Percentiles rank a stretch among this genome's conserved stretches.
These are phyloP conservation scores for Sitophilus oryzae DNA, from an alignment of 1,140 invertebrate genomes.

Conservation along the genomic window DNA sequence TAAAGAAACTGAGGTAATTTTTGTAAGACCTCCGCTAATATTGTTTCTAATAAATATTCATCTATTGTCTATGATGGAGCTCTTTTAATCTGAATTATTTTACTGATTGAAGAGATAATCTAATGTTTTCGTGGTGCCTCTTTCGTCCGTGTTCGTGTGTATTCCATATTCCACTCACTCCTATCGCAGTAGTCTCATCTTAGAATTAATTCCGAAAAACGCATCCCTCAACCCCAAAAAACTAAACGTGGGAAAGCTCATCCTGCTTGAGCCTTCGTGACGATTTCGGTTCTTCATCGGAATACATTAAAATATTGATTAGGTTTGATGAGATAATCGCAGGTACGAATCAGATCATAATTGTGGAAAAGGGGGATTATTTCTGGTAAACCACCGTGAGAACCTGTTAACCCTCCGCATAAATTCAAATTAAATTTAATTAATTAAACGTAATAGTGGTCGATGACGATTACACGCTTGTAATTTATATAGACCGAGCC, in stretches of 20 bases:
- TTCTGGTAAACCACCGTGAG: constrained; percentile 27
- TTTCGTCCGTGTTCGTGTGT: constrained; percentile 14
- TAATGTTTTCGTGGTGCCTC: no score
- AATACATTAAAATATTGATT: constrained; percentile 30
- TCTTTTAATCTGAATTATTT: no score
- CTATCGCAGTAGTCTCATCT: constrained; percentile 18
- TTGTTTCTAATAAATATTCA: no score
- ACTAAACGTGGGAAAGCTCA: constrained; percentile 21
- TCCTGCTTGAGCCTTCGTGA: constrained; percentile 15
- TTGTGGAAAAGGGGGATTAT: constrained; percentile 22
- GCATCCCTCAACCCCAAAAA: constrained; percentile 2
- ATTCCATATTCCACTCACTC: constrained; percentile 3
- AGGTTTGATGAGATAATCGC: constrained; percentile 27
- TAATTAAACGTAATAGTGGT: constrained; percentile 25
- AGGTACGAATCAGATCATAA: constrained; percentile 28
- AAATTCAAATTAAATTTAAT: constrained; percentile 30
- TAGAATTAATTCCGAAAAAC: constrained; percentile 20
- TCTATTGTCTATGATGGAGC: no score
- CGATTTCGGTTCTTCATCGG: constrained; percentile 22
- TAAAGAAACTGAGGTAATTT: no score
- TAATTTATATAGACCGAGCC: constrained; percentile 13
- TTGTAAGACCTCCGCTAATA: no score
- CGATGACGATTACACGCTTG: constrained; percentile 19
- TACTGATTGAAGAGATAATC: no score
- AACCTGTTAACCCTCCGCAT: constrained; percentile 24